Evolutionary conservation across 2,797 vertebrate genomes (phyloP).

Genomic region (Acanthurus lineatus): DNA sequence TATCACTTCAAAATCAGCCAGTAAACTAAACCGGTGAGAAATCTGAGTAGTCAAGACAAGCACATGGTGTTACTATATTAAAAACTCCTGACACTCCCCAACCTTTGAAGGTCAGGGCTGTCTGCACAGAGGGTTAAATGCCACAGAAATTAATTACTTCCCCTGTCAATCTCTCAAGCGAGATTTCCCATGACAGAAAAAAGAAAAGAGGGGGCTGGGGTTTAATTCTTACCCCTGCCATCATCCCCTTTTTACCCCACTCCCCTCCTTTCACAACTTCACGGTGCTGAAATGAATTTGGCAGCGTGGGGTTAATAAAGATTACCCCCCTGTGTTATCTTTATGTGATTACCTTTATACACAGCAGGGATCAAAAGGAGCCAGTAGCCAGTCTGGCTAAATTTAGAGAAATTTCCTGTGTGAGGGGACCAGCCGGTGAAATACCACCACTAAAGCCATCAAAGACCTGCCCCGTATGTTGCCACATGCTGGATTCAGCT

Average conservation of each 20-base stretch:
- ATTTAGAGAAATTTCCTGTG: constrained; percentile 48
- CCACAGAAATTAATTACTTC: constrained; percentile 81
- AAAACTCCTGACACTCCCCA: constrained; percentile 61
- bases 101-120: constrained; percentile 77
- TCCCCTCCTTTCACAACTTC: constrained; percentile 53
- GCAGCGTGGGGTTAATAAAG: constrained; percentile 73
- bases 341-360: constrained; percentile 74
- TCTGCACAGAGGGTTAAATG: constrained; percentile 77
- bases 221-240: constrained; percentile 37
- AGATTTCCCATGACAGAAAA: constrained; percentile 65
- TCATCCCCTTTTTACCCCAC: constrained; percentile 14
- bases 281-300: constrained; percentile 66
- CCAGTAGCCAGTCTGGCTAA: constrained; percentile 30
- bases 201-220: constrained; percentile 7
- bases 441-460: constrained; percentile 49
- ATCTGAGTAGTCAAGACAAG: constrained; percentile 32
- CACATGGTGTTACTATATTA: constrained; percentile 49
- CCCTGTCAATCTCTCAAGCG: constrained; percentile 74
- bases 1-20: constrained; percentile 48
- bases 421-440: constrained; percentile 20
- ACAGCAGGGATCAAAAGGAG: constrained; percentile 71
- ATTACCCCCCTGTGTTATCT: constrained; percentile 69
- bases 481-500: constrained; percentile 33
- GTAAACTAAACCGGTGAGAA: constrained; percentile 31
- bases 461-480: constrained; percentile 39